Evolutionary conservation across 64 coral and sea anemone species (phyloP), one percentile per base, ranked within the genome.

Genomic region (Trachythela sp.): DNA sequence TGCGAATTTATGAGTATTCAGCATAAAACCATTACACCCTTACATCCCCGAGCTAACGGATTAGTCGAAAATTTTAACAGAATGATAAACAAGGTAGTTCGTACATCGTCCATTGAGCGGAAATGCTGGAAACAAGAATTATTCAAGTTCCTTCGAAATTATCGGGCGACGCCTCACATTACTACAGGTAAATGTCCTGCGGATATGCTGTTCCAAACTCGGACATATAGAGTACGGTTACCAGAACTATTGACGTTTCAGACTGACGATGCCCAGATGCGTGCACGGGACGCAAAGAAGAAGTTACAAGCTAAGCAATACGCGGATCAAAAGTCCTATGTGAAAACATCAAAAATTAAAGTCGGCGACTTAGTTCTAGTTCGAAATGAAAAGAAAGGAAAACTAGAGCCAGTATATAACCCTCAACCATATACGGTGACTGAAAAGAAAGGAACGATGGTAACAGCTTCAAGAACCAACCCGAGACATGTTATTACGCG

Each of bases 301-400:
- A 77, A 77, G 17, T 35, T 77, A 77, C 3, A 36, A 38, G 71
- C 71, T 32, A 77, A 77, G 17, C 71, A 35, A 26, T 77, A 77
- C 36, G 71, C 71, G 4, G 71, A 77, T 38, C 71, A 18, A 38
- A 77, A 77, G 36, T 77, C 71, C 9, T 77, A 77, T 35, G 71
- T 77, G 1, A 13, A 77, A 35, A 35, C 30, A 3, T 77, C 71
- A 35, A 4, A 4, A 3, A 32, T 77, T 35, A 5, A 77, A 77
- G 31, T 77, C 36, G 71, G 71, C 2, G 71, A 77, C 17, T 13
- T 27, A 77, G 71, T 77, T 35, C 71, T 77, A 18, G 71, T 77
- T 34, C 3, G 71, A 77, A 77, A 77, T 77, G 71, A 77, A 77
- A 77, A 77, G 71, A 77, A 77, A 77, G 71, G 71, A 35, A 77